A percentile compares a stretch with the other conserved stretches of the same genome.
Conservation (phyloP, 2,797 vertebrate species). For the Eremophila alpestris region DNA sequence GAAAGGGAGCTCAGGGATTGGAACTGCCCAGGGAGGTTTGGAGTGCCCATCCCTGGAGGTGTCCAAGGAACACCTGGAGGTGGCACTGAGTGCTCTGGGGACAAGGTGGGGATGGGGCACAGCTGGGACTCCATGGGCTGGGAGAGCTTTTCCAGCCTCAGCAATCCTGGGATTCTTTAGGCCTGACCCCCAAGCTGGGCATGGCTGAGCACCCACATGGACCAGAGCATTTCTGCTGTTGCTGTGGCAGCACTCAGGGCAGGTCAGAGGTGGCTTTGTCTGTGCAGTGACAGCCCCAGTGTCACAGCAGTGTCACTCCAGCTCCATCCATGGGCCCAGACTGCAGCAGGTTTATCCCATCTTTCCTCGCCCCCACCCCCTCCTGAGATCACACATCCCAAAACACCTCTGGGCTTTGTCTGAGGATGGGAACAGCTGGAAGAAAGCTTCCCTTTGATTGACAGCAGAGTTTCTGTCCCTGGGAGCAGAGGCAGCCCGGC, state of each 20-base stretch:
- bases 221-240: neutral
- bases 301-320: neutral
- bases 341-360: neutral
- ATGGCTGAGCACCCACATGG: neutral
- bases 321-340: neutral
- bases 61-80: neutral
- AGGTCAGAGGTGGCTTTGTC: neutral
- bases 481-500: neutral
- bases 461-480: neutral
- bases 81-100: neutral
- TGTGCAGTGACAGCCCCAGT: fast-evolving
- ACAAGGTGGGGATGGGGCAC: neutral
- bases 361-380: neutral
- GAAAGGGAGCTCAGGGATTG: neutral
- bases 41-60: neutral
- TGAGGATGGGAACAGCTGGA: neutral
- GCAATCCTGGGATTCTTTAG: neutral
- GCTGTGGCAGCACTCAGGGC: neutral
- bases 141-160: neutral
- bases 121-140: fast-evolving
- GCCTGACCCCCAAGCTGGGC: neutral
- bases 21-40: neutral
- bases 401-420: neutral
- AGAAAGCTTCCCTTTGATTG: neutral
- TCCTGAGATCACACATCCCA: neutral